Conservation (phyloP, 2,113 vertebrate species). For the Chloropsis cyanopogon region DNA sequence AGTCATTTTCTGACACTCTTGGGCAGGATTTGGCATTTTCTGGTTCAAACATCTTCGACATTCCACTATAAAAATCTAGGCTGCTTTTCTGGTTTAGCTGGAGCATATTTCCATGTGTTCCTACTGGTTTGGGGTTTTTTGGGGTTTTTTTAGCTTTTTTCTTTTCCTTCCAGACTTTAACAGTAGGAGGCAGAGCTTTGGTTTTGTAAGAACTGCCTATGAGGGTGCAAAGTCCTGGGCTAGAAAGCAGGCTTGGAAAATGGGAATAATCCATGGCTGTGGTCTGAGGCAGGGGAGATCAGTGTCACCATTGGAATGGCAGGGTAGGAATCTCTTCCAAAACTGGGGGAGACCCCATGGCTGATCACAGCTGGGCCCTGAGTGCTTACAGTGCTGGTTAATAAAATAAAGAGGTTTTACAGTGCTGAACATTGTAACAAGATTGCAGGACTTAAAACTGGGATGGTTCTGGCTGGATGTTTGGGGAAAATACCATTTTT, state of each 20-base stretch:
- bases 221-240: not conserved
- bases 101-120: not conserved
- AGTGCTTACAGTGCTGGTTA: not conserved
- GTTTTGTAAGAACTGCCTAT: not conserved
- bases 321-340: not conserved
- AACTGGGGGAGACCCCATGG: not conserved
- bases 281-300: not conserved
- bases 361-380: not conserved
- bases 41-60: not conserved
- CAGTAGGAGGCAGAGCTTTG: not conserved
- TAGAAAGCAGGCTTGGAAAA: not conserved
- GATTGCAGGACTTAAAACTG: not conserved
- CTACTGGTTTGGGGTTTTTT: not conserved
- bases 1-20: not conserved
- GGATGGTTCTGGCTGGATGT: not conserved
- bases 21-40: not conserved
- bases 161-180: not conserved
- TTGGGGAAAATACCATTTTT: not conserved
- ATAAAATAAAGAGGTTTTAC: not conserved
- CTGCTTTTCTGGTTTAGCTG: not conserved
- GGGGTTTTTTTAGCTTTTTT: not conserved
- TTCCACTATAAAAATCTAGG: not conserved
- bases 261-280: not conserved
- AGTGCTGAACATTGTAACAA: too few relatives aligned
- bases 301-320: fast-evolving